These are phyloP conservation scores for Sebastes reedi DNA, from an alignment of 2,797 vertebrate species.

Conservation along the genomic window DNA sequence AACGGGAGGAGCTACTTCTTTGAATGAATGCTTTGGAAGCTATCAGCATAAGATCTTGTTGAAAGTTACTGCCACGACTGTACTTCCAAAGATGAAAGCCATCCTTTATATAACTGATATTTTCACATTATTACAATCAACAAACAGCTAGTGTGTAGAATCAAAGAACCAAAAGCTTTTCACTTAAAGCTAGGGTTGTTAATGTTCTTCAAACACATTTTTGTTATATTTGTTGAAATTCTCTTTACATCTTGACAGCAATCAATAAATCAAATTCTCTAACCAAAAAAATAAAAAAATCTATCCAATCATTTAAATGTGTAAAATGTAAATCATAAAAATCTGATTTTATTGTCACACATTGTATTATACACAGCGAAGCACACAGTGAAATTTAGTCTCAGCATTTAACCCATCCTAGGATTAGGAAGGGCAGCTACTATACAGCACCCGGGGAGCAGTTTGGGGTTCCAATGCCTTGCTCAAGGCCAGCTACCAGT, in stretches of 20 bases:
- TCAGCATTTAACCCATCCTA: too few species aligned
- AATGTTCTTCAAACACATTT: too few species aligned
- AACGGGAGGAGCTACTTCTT: not conserved
- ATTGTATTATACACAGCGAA: too few species aligned
- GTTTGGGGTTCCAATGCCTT: too few species aligned
- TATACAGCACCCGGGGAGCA: too few species aligned
- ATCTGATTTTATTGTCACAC: too few species aligned
- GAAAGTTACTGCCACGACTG: not conserved
- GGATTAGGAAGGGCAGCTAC: fast-evolving
- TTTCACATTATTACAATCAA: slow-evolving; percentile 1
- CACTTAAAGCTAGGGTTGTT: not conserved
- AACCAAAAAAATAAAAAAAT: not conserved
- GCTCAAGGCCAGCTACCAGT: too few species aligned
- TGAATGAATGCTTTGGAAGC: not conserved
- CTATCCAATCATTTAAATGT: too few species aligned
- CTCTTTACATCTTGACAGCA: not conserved
- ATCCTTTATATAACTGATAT: not conserved
- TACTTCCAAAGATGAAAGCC: slow-evolving; percentile 1
- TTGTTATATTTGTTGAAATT: not conserved
- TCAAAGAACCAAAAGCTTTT: not conserved
- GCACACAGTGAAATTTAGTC: too few species aligned
- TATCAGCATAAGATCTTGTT: not conserved
- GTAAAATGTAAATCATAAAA: too few species aligned
- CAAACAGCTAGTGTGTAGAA: not conserved
- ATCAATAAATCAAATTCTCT: not conserved